Evolutionary conservation across 92 coral and sea anemone species (phyloP), one percentile per base, ranked within the genome.

Genomic region (Montipora capitata): DNA sequence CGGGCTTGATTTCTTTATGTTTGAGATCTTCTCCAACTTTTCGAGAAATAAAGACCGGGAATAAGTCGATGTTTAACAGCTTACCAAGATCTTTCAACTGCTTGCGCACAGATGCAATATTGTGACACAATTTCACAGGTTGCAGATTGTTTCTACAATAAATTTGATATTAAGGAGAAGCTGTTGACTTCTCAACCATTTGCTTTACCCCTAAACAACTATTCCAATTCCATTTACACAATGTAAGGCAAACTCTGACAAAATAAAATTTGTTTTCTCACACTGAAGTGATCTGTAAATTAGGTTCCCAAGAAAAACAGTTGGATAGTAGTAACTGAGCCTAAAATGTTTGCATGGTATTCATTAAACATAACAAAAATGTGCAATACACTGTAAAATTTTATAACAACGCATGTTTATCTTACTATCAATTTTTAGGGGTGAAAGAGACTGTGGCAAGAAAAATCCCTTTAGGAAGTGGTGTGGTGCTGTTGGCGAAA

Each of bases 391-490:
- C 62, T 14, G 4, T 9, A 51, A 41, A 52, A 16, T 35, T 45
- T 45, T 45, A 45, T 45, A 45, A 45, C 9, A 45, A 45, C 9
- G 51, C 5, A 4, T 45, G 51, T 45, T 45, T 45, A 45, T 45
- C 2, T 45, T 45, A 45, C 51, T 45, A 45, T 45, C n/a, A 56
- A 56, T 71, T 10, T 72, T 72, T 66, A 8, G 74, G 79, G 88
- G 72, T 86, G 87, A 81, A 18, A 45, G 38, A 27, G 81, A 76
- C 16, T 10, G 48, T 35, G 52, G 76, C 17, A 58, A 73, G 56
- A 80, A 68, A 48, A 58, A 90, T 15, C 94, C 91, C 3, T 91
- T 91, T 45, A 81, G 35, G 35, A 27, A 27, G 35, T 27, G 35
- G 35, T 27, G 35, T 27, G 35, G 35, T 27, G 35, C 35, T 27